Conservation (phyloP, 2,888 invertebrate genomes). For the Tubulanus polymorphus region DNA sequence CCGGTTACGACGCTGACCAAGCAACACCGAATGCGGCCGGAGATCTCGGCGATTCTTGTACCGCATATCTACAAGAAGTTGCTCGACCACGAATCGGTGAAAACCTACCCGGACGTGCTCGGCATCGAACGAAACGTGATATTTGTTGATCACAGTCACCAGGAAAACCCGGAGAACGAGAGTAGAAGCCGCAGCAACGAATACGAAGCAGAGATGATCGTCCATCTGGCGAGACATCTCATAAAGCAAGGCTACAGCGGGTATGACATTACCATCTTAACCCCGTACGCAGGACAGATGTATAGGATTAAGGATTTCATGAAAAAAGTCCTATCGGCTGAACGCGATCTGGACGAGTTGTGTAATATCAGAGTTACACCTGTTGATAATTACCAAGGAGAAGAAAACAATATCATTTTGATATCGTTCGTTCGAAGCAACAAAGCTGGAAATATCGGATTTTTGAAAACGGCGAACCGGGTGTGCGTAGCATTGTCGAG, state of each 20-base stretch:
- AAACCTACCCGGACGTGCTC: conserved; percentile 10
- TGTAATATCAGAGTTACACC: conserved; percentile 62
- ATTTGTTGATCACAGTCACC: conserved; percentile 57
- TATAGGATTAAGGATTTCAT: conserved; percentile 4
- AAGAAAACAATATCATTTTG: conserved; percentile 55
- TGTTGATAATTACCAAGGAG: conserved; percentile 78
- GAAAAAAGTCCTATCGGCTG: neutral
- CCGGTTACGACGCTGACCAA: conserved; percentile 60
- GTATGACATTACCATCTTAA: neutral
- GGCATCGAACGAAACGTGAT: conserved; percentile 59
- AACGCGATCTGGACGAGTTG: neutral
- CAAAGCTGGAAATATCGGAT: conserved; percentile 24
- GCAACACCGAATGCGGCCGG: conserved; percentile 74
- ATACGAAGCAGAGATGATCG: neutral
- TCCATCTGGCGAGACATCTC: neutral
- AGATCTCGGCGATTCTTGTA: conserved; percentile 60
- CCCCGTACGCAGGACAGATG: neutral
- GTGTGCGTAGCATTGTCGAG: conserved; percentile 32
- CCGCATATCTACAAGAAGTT: conserved; percentile 68
- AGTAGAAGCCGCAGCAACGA: neutral
- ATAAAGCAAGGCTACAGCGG: neutral
- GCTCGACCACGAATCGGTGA: conserved; percentile 62
- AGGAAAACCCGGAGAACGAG: neutral
- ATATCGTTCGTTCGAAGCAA: conserved; percentile 33
- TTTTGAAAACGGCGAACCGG: conserved; percentile 26